Conservation (phyloP, 2,888 invertebrate genomes). For the Cerastoderma edule region DNA sequence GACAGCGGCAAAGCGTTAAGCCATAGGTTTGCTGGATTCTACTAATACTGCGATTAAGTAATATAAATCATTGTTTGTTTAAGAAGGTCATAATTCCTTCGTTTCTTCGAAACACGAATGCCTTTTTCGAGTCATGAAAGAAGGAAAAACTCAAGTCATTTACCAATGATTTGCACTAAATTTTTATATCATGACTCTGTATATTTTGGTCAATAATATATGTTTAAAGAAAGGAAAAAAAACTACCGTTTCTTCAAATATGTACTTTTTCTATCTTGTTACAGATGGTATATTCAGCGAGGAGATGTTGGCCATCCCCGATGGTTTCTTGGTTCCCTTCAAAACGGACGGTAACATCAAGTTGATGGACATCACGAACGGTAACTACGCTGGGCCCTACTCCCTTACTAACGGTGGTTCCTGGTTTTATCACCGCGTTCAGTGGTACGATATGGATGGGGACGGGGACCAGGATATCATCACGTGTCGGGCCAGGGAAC, state of each 20-base stretch:
- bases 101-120: too few relatives aligned
- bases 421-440: conserved; percentile 69
- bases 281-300: conserved; percentile 41
- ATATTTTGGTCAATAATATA: too few relatives aligned
- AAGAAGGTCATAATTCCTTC: too few relatives aligned
- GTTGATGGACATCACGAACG: conserved; percentile 48
- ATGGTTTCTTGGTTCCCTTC: conserved; percentile 69
- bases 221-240: too few relatives aligned
- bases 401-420: conserved; percentile 44
- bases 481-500: conserved; percentile 64
- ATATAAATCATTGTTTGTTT: too few relatives aligned
- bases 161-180: background rate
- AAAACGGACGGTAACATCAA: conserved; percentile 60
- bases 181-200: too few relatives aligned
- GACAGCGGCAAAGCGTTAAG: too few relatives aligned
- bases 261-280: too few relatives aligned
- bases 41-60: too few relatives aligned
- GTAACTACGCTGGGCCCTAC: conserved; percentile 28
- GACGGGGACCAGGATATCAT: conserved; percentile 68
- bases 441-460: conserved; percentile 70
- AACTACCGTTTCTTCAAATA: too few relatives aligned
- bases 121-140: too few relatives aligned
- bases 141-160: background rate
- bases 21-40: too few relatives aligned
- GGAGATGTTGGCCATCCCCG: conserved; percentile 57